Percentiles rank a stretch among this genome's conserved stretches.
Evolutionary conservation across 35 echinoderm and acorn worm genomes (phyloP).

Genomic region (Amphiura filiformis): DNA sequence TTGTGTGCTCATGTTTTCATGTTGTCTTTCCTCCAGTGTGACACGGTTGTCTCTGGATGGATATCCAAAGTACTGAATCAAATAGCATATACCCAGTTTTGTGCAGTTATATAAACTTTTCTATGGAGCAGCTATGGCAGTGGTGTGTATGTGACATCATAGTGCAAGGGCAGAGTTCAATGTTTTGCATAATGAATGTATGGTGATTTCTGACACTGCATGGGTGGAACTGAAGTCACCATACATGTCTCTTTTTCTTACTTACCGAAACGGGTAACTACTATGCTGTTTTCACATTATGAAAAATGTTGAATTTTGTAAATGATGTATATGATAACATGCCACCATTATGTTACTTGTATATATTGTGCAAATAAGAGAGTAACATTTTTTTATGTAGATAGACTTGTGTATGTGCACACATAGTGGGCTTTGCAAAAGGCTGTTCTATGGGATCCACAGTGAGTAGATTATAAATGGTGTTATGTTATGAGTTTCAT

Average conservation of each 20-base stretch:
- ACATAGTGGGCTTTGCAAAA: background rate
- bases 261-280: background rate
- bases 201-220: too few species aligned
- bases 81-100: background rate
- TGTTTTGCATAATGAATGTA: background rate
- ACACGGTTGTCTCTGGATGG: too few species aligned
- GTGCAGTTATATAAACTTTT: background rate
- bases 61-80: background rate
- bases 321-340: background rate
- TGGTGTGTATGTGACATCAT: background rate
- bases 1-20: conserved; percentile 11
- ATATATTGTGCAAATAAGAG: background rate
- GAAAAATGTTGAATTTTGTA: background rate
- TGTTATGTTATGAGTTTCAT: too few species aligned
- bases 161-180: background rate
- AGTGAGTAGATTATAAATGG: too few species aligned
- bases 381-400: background rate
- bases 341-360: background rate
- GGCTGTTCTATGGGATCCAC: background rate
- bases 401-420: background rate
- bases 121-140: background rate
- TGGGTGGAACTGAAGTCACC: too few species aligned
- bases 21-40: conserved; percentile 17
- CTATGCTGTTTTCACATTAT: background rate
- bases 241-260: background rate